Evolutionary conservation across 1,140 invertebrate species (phyloP), one percentile per base, ranked within the genome.

Genomic region (Cardiocondyla obscurior): DNA sequence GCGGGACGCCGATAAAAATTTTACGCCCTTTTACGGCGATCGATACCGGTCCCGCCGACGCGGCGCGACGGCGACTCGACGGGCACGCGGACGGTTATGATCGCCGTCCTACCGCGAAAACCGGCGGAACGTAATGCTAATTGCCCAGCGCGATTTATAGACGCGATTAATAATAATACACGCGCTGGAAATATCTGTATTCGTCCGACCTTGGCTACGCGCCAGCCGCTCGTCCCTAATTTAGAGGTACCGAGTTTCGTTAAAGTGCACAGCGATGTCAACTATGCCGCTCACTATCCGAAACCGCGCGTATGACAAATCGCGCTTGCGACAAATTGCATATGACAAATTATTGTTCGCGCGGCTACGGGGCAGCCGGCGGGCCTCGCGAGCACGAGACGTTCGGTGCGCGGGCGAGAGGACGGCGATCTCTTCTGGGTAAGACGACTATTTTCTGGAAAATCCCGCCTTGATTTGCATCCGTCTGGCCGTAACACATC

Each of bases 151-250:
- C 70, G 84, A 72, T 77, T 76, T 67, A 51, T 67, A 42, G 36
- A 7, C 8, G 64, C 57, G 81, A 87, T 87, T 86, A 87, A 76
- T 60, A 82, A 81, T 46, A 72, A 81, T 60, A 39, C 36, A 53
- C 53, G 55, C 81, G 84, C 85, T 86, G 85, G 81, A 86, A 87
- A 83, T 87, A 86, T 83, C 85, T 72, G 85, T 83, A 79, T 87
- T 70, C 46, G 73, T 49, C 57, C 85, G 85, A 86, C 81, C 85
- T 87, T 86, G 85, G 85, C 83, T 57, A 49, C 39, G 25, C 28
- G 81, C 85, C 85, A 86, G 77, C 67, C 28, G 5, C 53, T 33
- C 25, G 67, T 33, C 39, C 30, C 67, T 58, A 82, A 82, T 77
- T 53, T 53, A 74, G 42, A 42, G 53, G n/a, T 42, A 28, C 28